Evolutionary conservation across 2,797 vertebrate genomes (phyloP).

Genomic region (Pangasius mekongensis): DNA sequence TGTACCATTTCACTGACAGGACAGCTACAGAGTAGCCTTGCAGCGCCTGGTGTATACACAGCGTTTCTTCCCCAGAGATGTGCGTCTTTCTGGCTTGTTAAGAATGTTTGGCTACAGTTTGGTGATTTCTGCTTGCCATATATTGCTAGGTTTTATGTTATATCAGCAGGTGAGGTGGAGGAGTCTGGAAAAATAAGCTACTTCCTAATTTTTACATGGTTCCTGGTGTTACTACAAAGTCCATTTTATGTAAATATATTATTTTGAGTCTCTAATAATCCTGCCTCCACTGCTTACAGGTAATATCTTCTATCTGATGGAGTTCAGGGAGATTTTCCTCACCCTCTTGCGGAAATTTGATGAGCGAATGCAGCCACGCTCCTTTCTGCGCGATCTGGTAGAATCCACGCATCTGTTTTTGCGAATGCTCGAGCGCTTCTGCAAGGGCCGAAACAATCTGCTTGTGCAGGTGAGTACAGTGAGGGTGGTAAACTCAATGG

Average conservation of each 20-base stretch:
- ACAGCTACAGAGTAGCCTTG: neutral
- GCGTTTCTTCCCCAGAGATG: neutral
- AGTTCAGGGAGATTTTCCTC: slow-evolving; percentile 94
- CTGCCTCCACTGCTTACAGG: slow-evolving; percentile 67
- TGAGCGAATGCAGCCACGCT: slow-evolving; percentile 84
- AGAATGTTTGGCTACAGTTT: neutral
- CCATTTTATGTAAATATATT: neutral
- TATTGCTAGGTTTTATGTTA: neutral
- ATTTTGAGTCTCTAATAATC: neutral
- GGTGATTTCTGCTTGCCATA: neutral
- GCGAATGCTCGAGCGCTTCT: slow-evolving; percentile 92
- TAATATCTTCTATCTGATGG: slow-evolving; percentile 98
- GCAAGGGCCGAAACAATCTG: slow-evolving; percentile 80
- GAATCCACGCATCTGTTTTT: slow-evolving; percentile 95
- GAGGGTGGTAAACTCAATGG: neutral
- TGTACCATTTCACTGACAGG: neutral
- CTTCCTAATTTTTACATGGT: neutral
- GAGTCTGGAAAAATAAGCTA: neutral
- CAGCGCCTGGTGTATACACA: neutral
- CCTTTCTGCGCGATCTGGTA: slow-evolving; percentile 90
- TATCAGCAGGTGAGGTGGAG: neutral
- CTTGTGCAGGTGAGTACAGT: slow-evolving; percentile 84
- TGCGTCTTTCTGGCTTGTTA: neutral
- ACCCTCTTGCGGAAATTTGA: slow-evolving; percentile 91
- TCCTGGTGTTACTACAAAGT: neutral